These are phyloP conservation scores for Platycercus adscitus DNA, from an alignment of 2,113 vertebrate species.

Conservation along the genomic window DNA sequence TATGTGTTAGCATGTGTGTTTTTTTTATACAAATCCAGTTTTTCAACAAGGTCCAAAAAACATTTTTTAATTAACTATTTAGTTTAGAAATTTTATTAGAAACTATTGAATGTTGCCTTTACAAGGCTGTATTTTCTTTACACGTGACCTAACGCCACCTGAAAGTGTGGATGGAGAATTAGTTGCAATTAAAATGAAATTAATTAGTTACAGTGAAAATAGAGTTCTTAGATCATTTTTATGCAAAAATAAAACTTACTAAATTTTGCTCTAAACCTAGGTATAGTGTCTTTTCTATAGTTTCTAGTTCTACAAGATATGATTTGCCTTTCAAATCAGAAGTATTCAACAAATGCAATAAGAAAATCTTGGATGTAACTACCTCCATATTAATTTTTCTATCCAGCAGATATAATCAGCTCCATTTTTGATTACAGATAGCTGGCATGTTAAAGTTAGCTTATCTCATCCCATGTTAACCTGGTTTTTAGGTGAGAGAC, in stretches of 20 bases:
- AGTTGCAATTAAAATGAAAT: neutral
- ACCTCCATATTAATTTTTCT: neutral
- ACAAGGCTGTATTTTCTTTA: neutral
- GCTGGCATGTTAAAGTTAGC: neutral
- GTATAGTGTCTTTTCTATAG: neutral
- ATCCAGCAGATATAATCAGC: neutral
- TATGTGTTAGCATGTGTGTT: neutral
- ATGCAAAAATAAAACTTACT: neutral
- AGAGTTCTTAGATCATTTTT: neutral
- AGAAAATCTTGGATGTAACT: neutral
- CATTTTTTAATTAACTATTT: neutral
- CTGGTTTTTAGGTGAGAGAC: neutral
- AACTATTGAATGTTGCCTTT: neutral
- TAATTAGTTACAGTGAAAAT: neutral
- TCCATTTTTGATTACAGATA: neutral
- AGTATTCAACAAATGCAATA: neutral
- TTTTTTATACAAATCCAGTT: neutral
- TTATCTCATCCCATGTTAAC: fast-evolving
- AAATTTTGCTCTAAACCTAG: neutral
- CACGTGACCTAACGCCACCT: neutral
- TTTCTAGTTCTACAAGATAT: neutral
- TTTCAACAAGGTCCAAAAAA: neutral
- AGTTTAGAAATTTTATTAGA: neutral
- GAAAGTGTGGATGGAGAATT: neutral
- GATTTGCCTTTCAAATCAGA: neutral